Conservation (phyloP, 2,113 vertebrate genomes). For the Macrotis lagotis region DNA sequence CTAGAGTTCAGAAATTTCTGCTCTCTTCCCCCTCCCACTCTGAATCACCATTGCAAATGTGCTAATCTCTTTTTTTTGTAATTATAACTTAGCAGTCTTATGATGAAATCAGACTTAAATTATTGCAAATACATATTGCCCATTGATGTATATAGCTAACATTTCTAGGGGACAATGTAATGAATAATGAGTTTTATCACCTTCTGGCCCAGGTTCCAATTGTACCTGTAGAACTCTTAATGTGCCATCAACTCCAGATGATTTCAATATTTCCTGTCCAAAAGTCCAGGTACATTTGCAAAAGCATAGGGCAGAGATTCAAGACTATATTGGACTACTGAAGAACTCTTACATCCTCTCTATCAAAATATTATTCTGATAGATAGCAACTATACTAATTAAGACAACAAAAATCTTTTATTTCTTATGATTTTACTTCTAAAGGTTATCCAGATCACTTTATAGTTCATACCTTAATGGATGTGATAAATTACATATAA, state of each 20-base stretch:
- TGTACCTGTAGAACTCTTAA: background rate
- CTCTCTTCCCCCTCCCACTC: background rate
- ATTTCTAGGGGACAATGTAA: background rate
- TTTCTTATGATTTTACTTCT: background rate
- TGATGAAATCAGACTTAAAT: background rate
- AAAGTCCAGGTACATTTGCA: background rate
- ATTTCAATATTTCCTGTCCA: background rate
- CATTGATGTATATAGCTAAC: slow-evolving; percentile 9
- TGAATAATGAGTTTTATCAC: background rate
- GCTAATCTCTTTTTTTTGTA: slow-evolving; percentile 1
- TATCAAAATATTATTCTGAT: background rate
- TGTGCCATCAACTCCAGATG: background rate
- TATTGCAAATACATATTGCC: background rate
- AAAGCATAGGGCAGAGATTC: background rate
- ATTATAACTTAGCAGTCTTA: background rate
- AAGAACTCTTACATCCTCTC: background rate
- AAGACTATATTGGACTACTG: background rate
- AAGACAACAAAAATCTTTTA: background rate
- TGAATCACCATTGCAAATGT: slow-evolving; percentile 26
- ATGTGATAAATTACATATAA: background rate
- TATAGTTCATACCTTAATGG: background rate
- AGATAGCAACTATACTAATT: background rate
- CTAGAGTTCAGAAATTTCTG: background rate
- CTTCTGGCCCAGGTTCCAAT: slow-evolving; percentile 6
- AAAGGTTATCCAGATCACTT: background rate